Percentiles rank a stretch among this genome's conserved stretches.
These are phyloP conservation scores for Leptinotarsa peninsularis DNA, from an alignment of 2,888 invertebrate genomes.

Conservation along the genomic window DNA sequence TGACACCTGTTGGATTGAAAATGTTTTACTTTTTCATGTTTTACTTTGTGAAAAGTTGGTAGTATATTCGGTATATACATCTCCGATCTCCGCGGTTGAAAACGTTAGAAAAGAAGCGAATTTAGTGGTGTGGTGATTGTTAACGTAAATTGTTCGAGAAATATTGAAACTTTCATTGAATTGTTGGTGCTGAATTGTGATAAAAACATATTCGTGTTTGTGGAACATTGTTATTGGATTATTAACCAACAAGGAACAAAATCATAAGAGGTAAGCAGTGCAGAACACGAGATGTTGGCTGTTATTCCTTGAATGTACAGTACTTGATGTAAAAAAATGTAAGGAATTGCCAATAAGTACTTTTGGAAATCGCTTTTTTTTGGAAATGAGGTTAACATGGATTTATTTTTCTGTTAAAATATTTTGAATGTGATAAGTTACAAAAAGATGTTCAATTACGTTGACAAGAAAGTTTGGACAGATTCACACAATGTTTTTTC, in stretches of 20 bases:
- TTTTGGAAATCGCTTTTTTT: background rate
- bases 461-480: background rate
- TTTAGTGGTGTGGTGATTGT: constrained; percentile 6
- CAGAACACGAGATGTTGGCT: constrained; percentile 11
- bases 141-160: background rate
- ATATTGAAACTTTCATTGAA: background rate
- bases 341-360: background rate
- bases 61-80: constrained; percentile 4
- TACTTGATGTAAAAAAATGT: background rate
- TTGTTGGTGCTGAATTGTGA: background rate
- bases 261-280: constrained; percentile 17
- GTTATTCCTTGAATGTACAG: background rate
- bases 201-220: constrained; percentile 18
- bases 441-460: background rate
- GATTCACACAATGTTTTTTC: background rate
- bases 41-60: constrained; percentile 17
- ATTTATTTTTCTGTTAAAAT: background rate
- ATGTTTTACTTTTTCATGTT: constrained; percentile 17
- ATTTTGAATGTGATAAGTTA: background rate
- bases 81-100: background rate
- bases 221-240: constrained; percentile 13
- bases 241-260: constrained; percentile 12
- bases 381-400: background rate
- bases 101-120: constrained; percentile 5
- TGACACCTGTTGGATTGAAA: constrained; percentile 29